These are phyloP conservation scores for Myiozetetes cayanensis DNA, from an alignment of 2,113 vertebrate species.

Conservation along the genomic window DNA sequence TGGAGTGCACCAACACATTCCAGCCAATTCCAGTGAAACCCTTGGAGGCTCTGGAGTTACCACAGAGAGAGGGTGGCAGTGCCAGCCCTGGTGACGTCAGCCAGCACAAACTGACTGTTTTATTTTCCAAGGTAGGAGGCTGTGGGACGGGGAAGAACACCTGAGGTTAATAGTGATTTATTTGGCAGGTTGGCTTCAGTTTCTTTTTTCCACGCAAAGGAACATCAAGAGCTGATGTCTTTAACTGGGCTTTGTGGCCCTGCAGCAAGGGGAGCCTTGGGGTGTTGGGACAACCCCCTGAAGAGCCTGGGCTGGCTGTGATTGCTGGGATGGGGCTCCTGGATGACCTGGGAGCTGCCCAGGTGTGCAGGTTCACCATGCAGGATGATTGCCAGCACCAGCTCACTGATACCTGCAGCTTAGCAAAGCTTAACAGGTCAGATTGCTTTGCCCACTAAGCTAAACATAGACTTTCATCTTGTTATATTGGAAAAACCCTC, in stretches of 20 bases:
- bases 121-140: not conserved
- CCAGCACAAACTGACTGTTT: rapidly evolving
- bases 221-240: not conserved
- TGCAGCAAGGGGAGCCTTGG: not conserved
- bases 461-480: slow-evolving; percentile 32
- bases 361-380: rapidly evolving
- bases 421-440: not conserved
- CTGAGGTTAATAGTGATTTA: not conserved
- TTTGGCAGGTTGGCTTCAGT: not conserved
- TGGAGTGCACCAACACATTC: rapidly evolving
- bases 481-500: not conserved
- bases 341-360: rapidly evolving
- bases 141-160: not conserved
- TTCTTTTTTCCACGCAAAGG: not conserved
- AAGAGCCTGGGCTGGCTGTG: not conserved
- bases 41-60: not conserved
- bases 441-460: not conserved
- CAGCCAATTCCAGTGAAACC: not conserved
- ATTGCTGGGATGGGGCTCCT: rapidly evolving
- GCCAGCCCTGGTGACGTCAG: not conserved
- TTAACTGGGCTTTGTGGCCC: not conserved
- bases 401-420: not conserved
- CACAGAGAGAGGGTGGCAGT: rapidly evolving
- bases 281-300: rapidly evolving
- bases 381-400: not conserved